A percentile compares a stretch with the other conserved stretches of the same genome.
Evolutionary conservation across 2,888 invertebrate species (phyloP).

Genomic region (Volucella inflata): DNA sequence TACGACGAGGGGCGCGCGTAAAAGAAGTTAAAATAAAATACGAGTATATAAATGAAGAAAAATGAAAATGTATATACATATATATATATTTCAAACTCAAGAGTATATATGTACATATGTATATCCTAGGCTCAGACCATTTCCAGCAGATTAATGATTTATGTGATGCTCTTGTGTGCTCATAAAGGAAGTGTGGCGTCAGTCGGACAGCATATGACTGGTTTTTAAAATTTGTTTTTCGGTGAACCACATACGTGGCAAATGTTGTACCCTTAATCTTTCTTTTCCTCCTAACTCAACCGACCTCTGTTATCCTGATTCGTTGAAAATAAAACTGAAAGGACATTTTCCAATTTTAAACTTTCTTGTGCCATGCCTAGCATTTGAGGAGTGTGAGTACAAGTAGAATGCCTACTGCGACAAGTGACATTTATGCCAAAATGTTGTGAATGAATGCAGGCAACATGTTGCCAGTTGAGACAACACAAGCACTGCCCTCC

Average conservation of each 20-base stretch:
- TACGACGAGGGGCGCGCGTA: constrained; percentile 9
- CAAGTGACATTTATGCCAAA: constrained; percentile 4
- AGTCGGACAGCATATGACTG: constrained; percentile 30
- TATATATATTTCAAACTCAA: constrained; percentile 7
- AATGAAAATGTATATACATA: no score
- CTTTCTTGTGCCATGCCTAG: background rate
- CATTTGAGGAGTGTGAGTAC: background rate
- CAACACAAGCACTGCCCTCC: background rate
- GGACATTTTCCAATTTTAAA: constrained; percentile 46
- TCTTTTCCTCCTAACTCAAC: constrained; percentile 5
- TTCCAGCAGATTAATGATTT: constrained; percentile 50
- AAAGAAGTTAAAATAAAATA: constrained; percentile 31
- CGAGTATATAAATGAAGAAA: background rate
- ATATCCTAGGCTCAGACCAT: background rate
- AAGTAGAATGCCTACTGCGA: background rate
- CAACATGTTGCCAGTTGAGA: constrained; percentile 47
- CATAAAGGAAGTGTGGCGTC: constrained; percentile 40
- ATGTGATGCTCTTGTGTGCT: constrained; percentile 36
- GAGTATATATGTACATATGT: constrained; percentile 1
- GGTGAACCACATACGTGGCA: constrained; percentile 47
- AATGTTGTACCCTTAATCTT: constrained; percentile 18
- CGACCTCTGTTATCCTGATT: constrained; percentile 1
- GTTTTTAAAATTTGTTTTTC: constrained; percentile 40
- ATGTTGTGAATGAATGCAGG: constrained; percentile 26
- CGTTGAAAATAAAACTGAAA: constrained; percentile 6